These are phyloP conservation scores for Limosa lapponica DNA, from an alignment of 2,797 vertebrate genomes.

Conservation along the genomic window DNA sequence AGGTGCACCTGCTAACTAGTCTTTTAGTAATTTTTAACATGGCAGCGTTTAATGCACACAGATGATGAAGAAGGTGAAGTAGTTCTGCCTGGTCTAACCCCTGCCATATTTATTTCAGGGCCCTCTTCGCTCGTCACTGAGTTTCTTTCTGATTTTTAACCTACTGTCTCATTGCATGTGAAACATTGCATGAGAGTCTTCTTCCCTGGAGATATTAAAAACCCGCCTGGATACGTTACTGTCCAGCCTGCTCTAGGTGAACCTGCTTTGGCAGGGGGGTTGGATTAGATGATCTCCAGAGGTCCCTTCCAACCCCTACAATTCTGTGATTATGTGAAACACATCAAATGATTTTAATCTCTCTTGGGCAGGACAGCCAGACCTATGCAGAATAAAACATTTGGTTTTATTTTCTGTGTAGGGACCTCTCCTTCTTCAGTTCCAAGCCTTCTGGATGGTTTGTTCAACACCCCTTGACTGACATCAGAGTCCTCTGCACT, in stretches of 20 bases:
- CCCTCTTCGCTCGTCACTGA: neutral
- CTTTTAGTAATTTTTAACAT: neutral
- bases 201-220: too few relatives aligned
- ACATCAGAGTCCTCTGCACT: neutral
- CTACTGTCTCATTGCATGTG: neutral
- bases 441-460: neutral
- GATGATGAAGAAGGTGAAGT: neutral
- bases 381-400: neutral
- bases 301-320: too few relatives aligned
- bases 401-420: neutral
- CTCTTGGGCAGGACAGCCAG: neutral
- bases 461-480: neutral
- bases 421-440: neutral
- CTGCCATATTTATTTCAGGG: neutral
- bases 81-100: neutral
- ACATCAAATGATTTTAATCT: neutral
- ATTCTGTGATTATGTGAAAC: neutral
- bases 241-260: too few relatives aligned
- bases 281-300: too few relatives aligned
- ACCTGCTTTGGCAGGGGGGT: too few relatives aligned
- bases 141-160: neutral
- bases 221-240: too few relatives aligned
- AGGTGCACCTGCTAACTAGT: neutral
- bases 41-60: neutral
- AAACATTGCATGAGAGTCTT: neutral